Evolutionary conservation across 1,140 invertebrate genomes (phyloP), one percentile per base, ranked within the genome.

Genomic region (Drosophila repletoides): DNA sequence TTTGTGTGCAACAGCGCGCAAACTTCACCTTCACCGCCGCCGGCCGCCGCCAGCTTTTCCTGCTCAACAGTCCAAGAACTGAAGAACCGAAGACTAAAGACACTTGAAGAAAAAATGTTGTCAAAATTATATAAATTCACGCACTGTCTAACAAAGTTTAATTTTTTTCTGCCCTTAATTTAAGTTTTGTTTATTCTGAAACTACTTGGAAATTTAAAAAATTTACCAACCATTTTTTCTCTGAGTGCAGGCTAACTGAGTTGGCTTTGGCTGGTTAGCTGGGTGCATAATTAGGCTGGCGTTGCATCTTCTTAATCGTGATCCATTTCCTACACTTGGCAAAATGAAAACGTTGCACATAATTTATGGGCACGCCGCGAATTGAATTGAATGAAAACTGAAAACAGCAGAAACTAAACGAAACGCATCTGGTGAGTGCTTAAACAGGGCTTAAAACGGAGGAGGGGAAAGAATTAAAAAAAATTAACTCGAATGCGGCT

Each of bases 291-390:
- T 80, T 80, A 80, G 33, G 28, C 2, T 31, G 33, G 45, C 40
- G 40, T 34, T 60, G 28, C 48, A 26, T 5, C 34, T 43, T 38
- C 59, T 68, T 75, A 84, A 84, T 86, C 80, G 61, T 75, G 71
- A 75, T 72, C 51, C 75, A 76, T 72, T 86, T 86, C 72, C 61
- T 61, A 56, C 38, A 56, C 43, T 48, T 28, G 49, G 63, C 53
- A 61, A 79, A 86, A 86, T 86, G 72, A 86, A 86, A 76, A 86
- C 76, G 80, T 86, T 86, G 80, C 80, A 70, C 80, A 86, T 86
- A 86, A 86, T 86, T 86, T 80, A 86, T 76, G 67, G 61, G 45
- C 56, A 64, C 60, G 45, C 53, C 10, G 1, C 5, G 3, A 34
- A 28, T 21, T 12, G 10, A 6, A 17, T 6, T 9, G 17, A 3